Percentiles rank a stretch among this genome's conserved stretches.
phyloP scores from a whole-genome alignment of 2,113 vertebrate species.

The Ammodytes marinus region DNA sequence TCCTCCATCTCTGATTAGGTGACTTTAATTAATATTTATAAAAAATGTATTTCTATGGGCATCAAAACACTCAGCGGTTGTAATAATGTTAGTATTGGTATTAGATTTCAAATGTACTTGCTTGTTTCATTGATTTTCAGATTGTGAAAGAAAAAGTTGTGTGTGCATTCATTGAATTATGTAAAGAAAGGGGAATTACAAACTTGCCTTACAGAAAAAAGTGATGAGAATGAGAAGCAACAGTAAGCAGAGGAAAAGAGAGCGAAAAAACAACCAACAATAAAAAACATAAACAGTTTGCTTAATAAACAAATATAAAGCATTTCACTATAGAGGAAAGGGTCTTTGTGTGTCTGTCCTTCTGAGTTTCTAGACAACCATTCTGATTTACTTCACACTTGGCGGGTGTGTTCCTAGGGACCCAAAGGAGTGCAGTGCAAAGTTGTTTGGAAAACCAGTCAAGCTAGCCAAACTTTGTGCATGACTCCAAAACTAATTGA shows the following conservation, averaged over 20 bases:
- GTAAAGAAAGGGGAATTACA: not conserved
- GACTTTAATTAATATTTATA: constrained; percentile 16
- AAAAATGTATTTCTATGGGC: constrained; percentile 18
- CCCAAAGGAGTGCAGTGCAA: too few relatives aligned
- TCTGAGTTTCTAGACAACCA: too few relatives aligned
- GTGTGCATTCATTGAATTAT: not conserved
- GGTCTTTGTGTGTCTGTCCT: too few relatives aligned
- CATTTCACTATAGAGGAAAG: too few relatives aligned
- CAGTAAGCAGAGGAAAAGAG: not conserved
- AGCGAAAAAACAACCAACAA: not conserved
- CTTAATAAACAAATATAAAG: constrained; percentile 15
- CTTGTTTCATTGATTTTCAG: constrained; percentile 1
- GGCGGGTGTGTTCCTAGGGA: too few relatives aligned
- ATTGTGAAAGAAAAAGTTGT: not conserved
- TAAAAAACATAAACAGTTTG: not conserved
- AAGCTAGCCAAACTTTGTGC: too few relatives aligned
- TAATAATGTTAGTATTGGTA: not conserved
- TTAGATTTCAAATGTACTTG: constrained; percentile 20
- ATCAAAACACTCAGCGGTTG: constrained; percentile 3
- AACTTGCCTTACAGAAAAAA: constrained; percentile 6
- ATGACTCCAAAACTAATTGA: not conserved
- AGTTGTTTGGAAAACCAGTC: too few relatives aligned
- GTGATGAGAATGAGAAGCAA: not conserved
- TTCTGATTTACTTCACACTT: too few relatives aligned
- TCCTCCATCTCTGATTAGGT: constrained; percentile 56